Evolutionary conservation across 2,113 vertebrate species (phyloP).

Genomic region (Brachypteracias leptosomus): DNA sequence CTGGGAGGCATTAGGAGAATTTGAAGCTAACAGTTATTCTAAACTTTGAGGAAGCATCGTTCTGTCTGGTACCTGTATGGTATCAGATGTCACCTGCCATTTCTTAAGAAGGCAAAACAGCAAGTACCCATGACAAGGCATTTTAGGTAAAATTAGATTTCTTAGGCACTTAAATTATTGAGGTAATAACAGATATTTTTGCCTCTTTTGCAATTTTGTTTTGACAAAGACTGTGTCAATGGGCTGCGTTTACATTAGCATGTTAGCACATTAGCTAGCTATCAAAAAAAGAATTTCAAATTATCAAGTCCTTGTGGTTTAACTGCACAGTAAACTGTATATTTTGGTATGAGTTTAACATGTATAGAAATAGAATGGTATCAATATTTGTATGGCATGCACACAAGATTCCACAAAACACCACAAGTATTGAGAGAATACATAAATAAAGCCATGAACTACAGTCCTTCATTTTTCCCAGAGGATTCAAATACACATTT

Average conservation of each 20-base stretch:
- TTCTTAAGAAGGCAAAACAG: background rate
- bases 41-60: background rate
- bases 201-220: background rate
- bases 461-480: background rate
- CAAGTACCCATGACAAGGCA: background rate
- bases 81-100: background rate
- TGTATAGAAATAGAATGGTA: background rate
- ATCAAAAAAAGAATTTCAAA: background rate
- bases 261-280: background rate
- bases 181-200: background rate
- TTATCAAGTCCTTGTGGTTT: background rate
- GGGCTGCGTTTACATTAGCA: background rate
- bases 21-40: background rate
- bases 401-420: background rate
- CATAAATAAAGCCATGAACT: background rate
- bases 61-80: background rate
- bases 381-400: background rate
- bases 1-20: background rate
- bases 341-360: background rate
- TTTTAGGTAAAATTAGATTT: background rate
- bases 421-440: background rate
- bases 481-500: background rate
- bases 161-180: background rate
- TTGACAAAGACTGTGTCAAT: background rate
- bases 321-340: background rate